phyloP scores from a whole-genome alignment of 1,140 invertebrate genomes.

The Camponotus floridanus region DNA sequence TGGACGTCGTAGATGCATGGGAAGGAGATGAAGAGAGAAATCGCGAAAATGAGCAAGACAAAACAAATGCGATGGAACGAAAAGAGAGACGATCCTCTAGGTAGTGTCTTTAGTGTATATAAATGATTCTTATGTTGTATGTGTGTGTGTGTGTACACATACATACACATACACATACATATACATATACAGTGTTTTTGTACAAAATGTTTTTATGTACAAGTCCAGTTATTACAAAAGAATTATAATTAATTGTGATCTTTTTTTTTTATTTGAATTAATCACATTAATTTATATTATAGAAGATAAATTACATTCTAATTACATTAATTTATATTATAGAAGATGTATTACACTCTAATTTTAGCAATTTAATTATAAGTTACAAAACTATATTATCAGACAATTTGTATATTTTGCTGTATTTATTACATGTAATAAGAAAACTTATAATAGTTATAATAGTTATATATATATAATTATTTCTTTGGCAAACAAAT shows the following conservation, averaged over 20 bases:
- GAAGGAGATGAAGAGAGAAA: slow-evolving; percentile 80
- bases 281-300: slow-evolving; percentile 24
- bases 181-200: slow-evolving; percentile 1
- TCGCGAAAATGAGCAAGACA: slow-evolving; percentile 52
- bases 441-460: not conserved
- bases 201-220: slow-evolving; percentile 5
- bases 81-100: slow-evolving; percentile 74
- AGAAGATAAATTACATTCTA: slow-evolving; percentile 11
- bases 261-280: slow-evolving; percentile 16
- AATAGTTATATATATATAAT: too few relatives aligned
- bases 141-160: not conserved
- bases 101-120: slow-evolving; percentile 72
- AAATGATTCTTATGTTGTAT: slow-evolving; percentile 40
- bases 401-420: slow-evolving; percentile 8
- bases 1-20: slow-evolving; percentile 84
- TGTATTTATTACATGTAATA: slow-evolving; percentile 1
- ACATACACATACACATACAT: not conserved
- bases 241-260: not conserved
- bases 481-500: slow-evolving; percentile 52
- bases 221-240: not conserved
- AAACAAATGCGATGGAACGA: slow-evolving; percentile 47
- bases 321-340: slow-evolving; percentile 31
- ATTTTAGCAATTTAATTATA: slow-evolving; percentile 24
- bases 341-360: slow-evolving; percentile 10
- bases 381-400: not conserved